Evolutionary conservation across 2,888 invertebrate genomes (phyloP).

Genomic region (Hyposoter didymator): DNA sequence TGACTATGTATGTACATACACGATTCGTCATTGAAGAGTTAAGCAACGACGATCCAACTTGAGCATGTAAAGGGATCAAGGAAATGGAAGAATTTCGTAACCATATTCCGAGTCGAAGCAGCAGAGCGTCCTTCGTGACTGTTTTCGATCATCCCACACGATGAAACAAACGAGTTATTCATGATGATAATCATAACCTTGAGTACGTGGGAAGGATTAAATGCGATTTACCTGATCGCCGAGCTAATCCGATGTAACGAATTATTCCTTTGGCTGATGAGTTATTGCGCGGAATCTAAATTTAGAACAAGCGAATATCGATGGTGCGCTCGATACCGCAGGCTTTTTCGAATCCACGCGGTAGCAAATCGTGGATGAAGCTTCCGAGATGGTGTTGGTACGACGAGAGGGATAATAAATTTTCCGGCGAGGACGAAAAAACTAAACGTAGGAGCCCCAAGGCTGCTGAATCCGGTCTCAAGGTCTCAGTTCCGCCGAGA

Average conservation of each 20-base stretch:
- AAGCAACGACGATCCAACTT: neutral
- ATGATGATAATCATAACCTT: constrained; percentile 3
- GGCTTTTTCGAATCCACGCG: constrained; percentile 17
- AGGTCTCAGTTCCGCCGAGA: constrained; percentile 67
- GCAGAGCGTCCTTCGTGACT: constrained; percentile 25
- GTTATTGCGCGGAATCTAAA: constrained; percentile 40
- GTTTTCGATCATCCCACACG: constrained; percentile 44
- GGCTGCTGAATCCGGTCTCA: constrained; percentile 67
- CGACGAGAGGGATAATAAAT: constrained; percentile 59
- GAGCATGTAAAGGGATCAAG: constrained; percentile 48
- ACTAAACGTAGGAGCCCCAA: constrained; percentile 64
- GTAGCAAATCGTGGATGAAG: constrained; percentile 46
- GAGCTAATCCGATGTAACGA: constrained; percentile 9
- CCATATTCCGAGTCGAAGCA: neutral
- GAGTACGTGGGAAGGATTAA: constrained; percentile 38
- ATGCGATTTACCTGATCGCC: neutral
- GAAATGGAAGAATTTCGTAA: constrained; percentile 41
- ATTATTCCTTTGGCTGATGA: constrained; percentile 19
- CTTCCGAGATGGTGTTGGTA: constrained; percentile 22
- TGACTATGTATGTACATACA: neutral
- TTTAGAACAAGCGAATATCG: constrained; percentile 46
- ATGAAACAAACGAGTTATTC: constrained; percentile 13
- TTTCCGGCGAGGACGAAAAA: constrained; percentile 64
- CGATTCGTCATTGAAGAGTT: neutral
- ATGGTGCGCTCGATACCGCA: neutral